phyloP scores from a whole-genome alignment of 2,797 vertebrate genomes.

The Gambelia wislizenii region DNA sequence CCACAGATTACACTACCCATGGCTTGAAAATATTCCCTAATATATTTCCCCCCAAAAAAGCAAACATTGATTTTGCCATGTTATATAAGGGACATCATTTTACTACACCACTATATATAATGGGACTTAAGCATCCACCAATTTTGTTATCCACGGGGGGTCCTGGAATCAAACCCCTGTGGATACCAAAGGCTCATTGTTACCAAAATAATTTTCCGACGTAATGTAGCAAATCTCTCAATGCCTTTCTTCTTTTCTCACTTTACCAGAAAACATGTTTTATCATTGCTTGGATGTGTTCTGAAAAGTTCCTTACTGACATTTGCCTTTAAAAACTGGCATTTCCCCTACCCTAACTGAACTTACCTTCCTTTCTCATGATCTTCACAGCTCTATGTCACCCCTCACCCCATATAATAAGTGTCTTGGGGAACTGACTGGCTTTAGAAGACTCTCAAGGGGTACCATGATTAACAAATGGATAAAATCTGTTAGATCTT shows the following conservation, averaged over 20 bases:
- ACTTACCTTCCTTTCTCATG: background rate
- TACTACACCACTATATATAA: no score
- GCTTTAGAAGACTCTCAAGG: slow-evolving; percentile 18
- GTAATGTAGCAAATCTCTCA: background rate
- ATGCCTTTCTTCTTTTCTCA: background rate
- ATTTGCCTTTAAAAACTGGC: slow-evolving; percentile 13
- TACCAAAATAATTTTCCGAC: background rate
- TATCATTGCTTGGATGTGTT: slow-evolving; percentile 8
- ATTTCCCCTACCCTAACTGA: background rate
- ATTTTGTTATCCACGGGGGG: no score
- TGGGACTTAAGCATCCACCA: no score
- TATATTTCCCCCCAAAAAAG: no score
- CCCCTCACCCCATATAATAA: slow-evolving; percentile 3
- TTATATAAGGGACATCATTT: no score
- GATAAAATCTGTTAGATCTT: slow-evolving; percentile 36
- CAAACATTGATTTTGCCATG: no score
- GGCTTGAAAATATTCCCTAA: no score
- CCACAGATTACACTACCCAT: no score
- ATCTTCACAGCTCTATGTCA: background rate
- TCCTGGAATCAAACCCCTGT: no score
- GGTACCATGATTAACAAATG: slow-evolving; percentile 21
- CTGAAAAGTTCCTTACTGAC: background rate
- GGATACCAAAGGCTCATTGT: no score
- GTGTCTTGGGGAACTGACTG: slow-evolving; percentile 14
- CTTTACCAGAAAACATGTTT: background rate